Conservation (phyloP, 2,113 vertebrate species). For the Baryphthengus martii region DNA sequence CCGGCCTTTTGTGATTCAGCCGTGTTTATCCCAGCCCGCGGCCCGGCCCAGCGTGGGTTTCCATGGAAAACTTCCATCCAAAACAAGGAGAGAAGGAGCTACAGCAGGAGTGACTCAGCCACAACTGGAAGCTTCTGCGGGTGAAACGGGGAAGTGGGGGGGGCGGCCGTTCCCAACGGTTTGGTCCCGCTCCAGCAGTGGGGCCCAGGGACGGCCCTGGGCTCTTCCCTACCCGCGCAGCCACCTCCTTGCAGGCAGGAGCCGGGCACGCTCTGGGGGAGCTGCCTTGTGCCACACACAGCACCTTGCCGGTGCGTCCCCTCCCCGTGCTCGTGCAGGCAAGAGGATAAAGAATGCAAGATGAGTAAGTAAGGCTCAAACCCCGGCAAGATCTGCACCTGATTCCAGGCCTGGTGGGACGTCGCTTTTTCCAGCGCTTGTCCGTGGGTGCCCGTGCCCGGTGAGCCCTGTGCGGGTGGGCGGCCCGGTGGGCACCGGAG, state of each 20-base stretch:
- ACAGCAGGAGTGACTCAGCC: slow-evolving; percentile 68
- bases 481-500: not conserved
- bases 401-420: fast-evolving
- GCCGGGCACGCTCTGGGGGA: not conserved
- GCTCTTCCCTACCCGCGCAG: not conserved
- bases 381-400: fast-evolving
- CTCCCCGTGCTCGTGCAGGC: fast-evolving
- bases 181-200: not conserved
- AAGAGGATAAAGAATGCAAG: not conserved
- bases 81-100: slow-evolving; percentile 68
- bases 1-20: slow-evolving; percentile 59
- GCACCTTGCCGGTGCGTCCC: not conserved
- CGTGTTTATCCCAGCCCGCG: slow-evolving; percentile 63
- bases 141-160: not conserved
- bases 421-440: fast-evolving
- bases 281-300: fast-evolving
- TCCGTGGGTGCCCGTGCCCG: not conserved
- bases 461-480: not conserved
- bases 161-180: not conserved
- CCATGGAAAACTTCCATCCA: slow-evolving; percentile 73
- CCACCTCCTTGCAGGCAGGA: not conserved
- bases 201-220: not conserved
- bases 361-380: slow-evolving; percentile 18
- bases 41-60: slow-evolving; percentile 69
- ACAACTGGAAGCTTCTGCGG: slow-evolving; percentile 63